A percentile compares a stretch with the other conserved stretches of the same genome.
These are phyloP conservation scores for Podiceps cristatus DNA, from an alignment of 2,113 vertebrate species.

Conservation along the genomic window DNA sequence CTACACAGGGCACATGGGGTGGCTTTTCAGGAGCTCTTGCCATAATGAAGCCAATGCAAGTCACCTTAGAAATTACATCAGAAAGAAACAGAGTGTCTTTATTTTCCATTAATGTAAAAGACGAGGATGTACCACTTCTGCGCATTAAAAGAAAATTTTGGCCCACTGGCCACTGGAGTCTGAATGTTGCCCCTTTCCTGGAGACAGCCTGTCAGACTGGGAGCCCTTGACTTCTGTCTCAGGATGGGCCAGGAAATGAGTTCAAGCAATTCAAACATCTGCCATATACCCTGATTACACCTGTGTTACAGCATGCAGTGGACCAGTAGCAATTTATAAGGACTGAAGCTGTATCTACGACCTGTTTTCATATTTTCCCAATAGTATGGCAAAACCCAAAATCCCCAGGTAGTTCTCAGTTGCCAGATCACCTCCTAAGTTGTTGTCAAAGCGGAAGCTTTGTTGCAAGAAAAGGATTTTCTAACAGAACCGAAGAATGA, in stretches of 20 bases:
- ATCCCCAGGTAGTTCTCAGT: background rate
- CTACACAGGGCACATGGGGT: background rate
- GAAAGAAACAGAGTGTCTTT: background rate
- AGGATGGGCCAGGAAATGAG: background rate
- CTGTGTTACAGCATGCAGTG: background rate
- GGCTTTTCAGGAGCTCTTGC: background rate
- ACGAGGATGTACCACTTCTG: background rate
- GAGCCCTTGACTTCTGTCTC: background rate
- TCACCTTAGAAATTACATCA: background rate
- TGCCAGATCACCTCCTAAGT: background rate
- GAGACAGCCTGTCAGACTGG: background rate
- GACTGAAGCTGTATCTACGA: background rate
- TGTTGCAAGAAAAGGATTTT: background rate
- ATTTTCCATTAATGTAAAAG: background rate
- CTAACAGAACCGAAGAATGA: background rate
- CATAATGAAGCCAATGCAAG: background rate
- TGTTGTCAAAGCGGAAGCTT: background rate
- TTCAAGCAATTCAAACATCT: background rate
- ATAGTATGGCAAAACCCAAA: background rate
- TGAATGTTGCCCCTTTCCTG: background rate
- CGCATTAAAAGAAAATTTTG: background rate
- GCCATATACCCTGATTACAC: background rate
- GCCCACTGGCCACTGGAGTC: no score
- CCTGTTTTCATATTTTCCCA: background rate
- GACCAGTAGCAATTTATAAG: background rate